A percentile compares a stretch with the other conserved stretches of the same genome.
phyloP scores from a whole-genome alignment of 2,888 invertebrate species.

The Lampropteryx suffumata region DNA sequence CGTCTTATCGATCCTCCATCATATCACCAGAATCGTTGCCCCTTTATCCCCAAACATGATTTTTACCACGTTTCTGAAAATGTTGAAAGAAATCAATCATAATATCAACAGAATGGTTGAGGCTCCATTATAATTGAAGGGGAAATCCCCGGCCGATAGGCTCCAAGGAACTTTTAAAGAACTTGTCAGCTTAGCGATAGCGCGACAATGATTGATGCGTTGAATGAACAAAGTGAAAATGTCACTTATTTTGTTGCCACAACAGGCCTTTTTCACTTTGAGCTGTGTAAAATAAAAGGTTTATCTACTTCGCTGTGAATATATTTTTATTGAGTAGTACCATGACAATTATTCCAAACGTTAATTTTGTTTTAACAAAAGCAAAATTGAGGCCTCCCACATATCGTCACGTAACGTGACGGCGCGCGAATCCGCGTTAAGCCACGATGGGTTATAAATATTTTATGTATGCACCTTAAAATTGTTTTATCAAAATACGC shows the following conservation, averaged over 20 bases:
- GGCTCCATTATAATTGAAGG: conserved; percentile 48
- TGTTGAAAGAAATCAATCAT: conserved; percentile 49
- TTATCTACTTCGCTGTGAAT: no score
- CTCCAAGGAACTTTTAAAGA: conserved; percentile 47
- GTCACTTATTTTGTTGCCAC: conserved; percentile 28
- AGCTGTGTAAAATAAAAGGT: neutral
- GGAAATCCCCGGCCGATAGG: conserved; percentile 51
- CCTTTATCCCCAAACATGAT: neutral
- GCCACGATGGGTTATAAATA: no score
- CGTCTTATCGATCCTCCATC: neutral
- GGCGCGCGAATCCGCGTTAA: no score
- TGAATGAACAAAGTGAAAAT: conserved; percentile 48
- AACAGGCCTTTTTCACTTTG: neutral
- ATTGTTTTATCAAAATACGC: no score
- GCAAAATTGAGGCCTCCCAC: no score
- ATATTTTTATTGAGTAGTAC: no score
- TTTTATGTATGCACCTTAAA: no score
- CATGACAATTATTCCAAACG: no score
- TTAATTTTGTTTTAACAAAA: no score
- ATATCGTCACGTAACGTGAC: no score
- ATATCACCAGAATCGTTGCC: no score
- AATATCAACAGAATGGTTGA: conserved; percentile 37
- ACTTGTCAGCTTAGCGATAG: conserved; percentile 46
- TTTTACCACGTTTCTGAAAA: neutral
- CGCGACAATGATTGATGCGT: conserved; percentile 55